Base-by-base conservation (phyloP, 1,140 invertebrate genomes). In the Onthophagus taurus region DNA sequence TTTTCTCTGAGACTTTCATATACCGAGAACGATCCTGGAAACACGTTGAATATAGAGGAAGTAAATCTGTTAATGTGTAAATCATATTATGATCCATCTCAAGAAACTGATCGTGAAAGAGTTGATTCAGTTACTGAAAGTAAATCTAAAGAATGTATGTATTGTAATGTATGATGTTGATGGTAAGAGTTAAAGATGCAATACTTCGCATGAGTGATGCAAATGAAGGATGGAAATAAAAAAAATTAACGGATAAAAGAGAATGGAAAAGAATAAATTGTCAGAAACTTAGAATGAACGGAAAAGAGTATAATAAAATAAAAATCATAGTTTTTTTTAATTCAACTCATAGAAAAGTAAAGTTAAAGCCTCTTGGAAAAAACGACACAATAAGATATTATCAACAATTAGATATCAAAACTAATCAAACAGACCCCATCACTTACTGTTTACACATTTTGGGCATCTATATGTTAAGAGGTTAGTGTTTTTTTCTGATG, bases 201-300 rank as follows among this genome's bases (percentile, higher is more conserved):
- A 33, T 33, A 33, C 18, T 33, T 33, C 11, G 18, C 13, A 16
- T 33, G 31, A 33, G 31, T 13, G 31, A 12, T 33, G 18, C 18
- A 33, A 33, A 33, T 33, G 11, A 33, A 12, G 31, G 4, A 33
- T 17, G 31, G 9, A 33, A 33, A 14, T 8, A 17, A 33, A 26
- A 26, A 17, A 41, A 24, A 5, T n/a, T 42, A 29, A 17, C 7
- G n/a, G 29, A 42, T 24, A 42, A 42, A 31, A 42, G 6, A 31
- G 14, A 21, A 13, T 31, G 26, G 14, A 42, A 42, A 19, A 42
- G 24, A 21, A 42, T 31, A 42, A 42, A 42, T 31, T 31, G 31
- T 14, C 39, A 42, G 19, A 20, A 31, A 11, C 24, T 31, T 16
- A 6, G 26, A 31, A 42, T 30, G 39, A 42, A 42, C 30, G 39